Evolutionary conservation across 2,888 invertebrate genomes (phyloP).

Genomic region (Caenorhabditis zanzibari): DNA sequence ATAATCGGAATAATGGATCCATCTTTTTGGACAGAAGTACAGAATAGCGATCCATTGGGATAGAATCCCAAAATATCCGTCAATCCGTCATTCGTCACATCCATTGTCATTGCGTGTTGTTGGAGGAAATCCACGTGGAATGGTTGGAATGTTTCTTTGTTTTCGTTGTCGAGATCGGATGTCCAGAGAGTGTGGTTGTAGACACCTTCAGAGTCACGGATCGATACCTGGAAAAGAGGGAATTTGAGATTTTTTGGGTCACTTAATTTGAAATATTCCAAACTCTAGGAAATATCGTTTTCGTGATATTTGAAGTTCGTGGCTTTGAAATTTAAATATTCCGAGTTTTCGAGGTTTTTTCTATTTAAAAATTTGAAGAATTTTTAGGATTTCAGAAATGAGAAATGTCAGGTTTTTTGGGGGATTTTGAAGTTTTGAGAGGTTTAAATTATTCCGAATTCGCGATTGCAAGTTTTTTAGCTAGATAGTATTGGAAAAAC

Average conservation of each 20-base stretch:
- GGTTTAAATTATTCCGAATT: too few relatives aligned
- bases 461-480: too few relatives aligned
- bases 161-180: conserved; percentile 9
- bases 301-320: too few relatives aligned
- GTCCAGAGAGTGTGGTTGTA: conserved; percentile 66
- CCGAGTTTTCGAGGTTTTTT: too few relatives aligned
- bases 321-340: too few relatives aligned
- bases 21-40: conserved; percentile 27
- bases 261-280: background rate
- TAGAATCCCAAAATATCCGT: conserved; percentile 80
- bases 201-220: conserved; percentile 13
- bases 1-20: conserved; percentile 35
- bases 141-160: conserved; percentile 35
- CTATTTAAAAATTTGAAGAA: too few relatives aligned
- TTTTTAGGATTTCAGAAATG: too few relatives aligned
- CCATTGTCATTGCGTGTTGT: conserved; percentile 74
- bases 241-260: background rate
- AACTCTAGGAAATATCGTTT: too few relatives aligned
- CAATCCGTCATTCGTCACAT: conserved; percentile 79
- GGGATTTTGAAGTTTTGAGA: too few relatives aligned
- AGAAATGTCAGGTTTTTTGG: too few relatives aligned
- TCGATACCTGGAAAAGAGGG: conserved; percentile 44
- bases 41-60: conserved; percentile 67
- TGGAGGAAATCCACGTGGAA: conserved; percentile 45
- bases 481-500: too few relatives aligned